Base-by-base conservation (phyloP, 2,888 invertebrate species). In the Patella pellucida region DNA sequence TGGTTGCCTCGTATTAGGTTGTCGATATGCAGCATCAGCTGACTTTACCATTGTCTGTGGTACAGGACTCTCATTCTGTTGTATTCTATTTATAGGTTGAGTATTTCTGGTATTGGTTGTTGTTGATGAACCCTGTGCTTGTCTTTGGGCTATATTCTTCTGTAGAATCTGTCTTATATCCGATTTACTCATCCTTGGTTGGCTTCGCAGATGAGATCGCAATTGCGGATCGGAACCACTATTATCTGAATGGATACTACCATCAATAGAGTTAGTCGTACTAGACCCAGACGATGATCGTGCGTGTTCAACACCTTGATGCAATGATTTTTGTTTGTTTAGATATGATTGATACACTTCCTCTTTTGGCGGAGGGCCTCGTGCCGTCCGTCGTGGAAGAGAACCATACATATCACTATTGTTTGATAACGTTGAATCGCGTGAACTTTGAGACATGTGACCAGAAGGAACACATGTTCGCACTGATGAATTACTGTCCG, bases 281-380 rank as follows among this genome's bases (percentile, higher is more conserved):
- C 78, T 78, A 41, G 72, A 76, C 31, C 74, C 78, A 68, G 76
- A 75, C 54, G 74, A 69, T 69, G 75, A 19, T 69, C 72, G 74
- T 62, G 75, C 50, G 54, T 77, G 72, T 69, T 77, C 62, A 23
- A 69, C 54, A 54, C 71, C 51, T 16, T 75, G 56, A 51, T 72
- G 72, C 52, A 82, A 62, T 31, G 74, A 76, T 71, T 81, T 83
- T 76, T 87, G 87, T 69, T 81, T 83, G 72, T 84, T 85, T 19
- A 87, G 67, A 78, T 81, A 87, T 67, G 84, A 82, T 72, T 86
- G 83, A 69, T 86, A 87, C 52, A 85, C 81, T 41, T 87, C 87
- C 16, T 76, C 77, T n/a, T 82, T 85, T 68, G 75, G 82, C 78
- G 72, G 79, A 77, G 72, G 80, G 74, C 78, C 83, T 79, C 76